Base-by-base conservation (phyloP, 2,113 vertebrate species). In the Anseranas semipalmata region DNA sequence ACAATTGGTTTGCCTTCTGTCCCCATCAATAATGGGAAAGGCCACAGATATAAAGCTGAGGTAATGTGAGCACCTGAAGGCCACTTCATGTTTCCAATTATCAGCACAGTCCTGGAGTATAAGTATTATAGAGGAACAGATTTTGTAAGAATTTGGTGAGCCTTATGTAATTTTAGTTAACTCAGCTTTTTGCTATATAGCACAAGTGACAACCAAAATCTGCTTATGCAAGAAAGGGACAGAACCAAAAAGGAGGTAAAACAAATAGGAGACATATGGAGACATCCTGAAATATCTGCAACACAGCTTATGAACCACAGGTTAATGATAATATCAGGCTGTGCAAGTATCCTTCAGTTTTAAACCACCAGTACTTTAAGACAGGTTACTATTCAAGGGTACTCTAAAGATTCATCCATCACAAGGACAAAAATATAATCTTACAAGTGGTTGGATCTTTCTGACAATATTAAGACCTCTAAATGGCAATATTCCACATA, bases 401-500 rank as follows among this genome's bases (percentile, higher is more conserved):
- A 72, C n/a, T 67, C 30, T 79, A 71, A 74, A 66, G 74, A 86
- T 46, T 84, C 84, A 96, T 97, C 62, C 90, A 96, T 97, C 93
- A 97, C 75, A 70, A 84, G 93, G 55, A 87, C 90, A 96, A 96
- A 96, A 96, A 91, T 78, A 91, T 35, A 85, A 89, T 93, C 86
- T 95, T 91, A 93, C 45, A 93, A 89, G 52, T 59, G 48, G 46
- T 60, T 95, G 79, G 67, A 95, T 92, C 79, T 82, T 85, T 90
- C 86, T 95, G 85, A 91, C 87, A 97, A 94, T 96, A 93, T 97
- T 95, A 97, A 37, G 87, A 90, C 62, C 90, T 77, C 48, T 93
- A 83, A 83, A 43, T 93, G 35, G 14, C 32, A 82, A 94, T 94
- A 95, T 80, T 94, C 60, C 33, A 0, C 50, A 81, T 85, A 78